phyloP scores from a whole-genome alignment of 2,888 invertebrate genomes.

The Cepaea hortensis region DNA sequence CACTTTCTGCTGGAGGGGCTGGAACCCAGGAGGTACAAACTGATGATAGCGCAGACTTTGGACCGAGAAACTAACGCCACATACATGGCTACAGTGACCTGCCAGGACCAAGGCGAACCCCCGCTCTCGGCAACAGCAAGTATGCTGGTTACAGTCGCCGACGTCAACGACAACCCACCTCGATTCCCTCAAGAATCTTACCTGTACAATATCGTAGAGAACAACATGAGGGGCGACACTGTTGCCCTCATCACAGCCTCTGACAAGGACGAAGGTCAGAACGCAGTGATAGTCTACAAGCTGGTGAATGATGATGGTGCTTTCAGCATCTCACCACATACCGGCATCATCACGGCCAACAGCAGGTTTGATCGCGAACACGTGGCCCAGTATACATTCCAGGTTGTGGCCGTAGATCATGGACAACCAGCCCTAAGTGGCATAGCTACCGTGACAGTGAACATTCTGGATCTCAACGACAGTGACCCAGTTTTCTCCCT shows the following conservation, averaged over 20 bases:
- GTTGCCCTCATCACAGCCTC: constrained; percentile 88
- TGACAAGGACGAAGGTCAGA: constrained; percentile 82
- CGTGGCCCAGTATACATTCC: constrained; percentile 87
- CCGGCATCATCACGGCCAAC: constrained; percentile 90
- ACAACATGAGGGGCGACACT: constrained; percentile 88
- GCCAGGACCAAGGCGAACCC: constrained; percentile 34
- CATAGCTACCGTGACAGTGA: constrained; percentile 82
- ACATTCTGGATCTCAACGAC: constrained; percentile 96
- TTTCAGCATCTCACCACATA: constrained; percentile 89
- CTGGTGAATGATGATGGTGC: constrained; percentile 74
- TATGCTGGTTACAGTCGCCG: constrained; percentile 80
- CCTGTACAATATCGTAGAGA: constrained; percentile 29
- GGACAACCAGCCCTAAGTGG: constrained; percentile 85
- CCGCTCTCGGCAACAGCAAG: constrained; percentile 78
- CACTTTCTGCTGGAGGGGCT: constrained; percentile 63
- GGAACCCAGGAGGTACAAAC: constrained; percentile 47
- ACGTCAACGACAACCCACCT: constrained; percentile 78
- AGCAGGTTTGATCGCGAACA: constrained; percentile 89
- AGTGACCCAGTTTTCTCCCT: constrained; percentile 87
- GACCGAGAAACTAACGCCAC: constrained; percentile 1
- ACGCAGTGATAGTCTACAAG: constrained; percentile 41
- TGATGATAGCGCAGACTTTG: constrained; percentile 21
- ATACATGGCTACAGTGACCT: constrained; percentile 1
- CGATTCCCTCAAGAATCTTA: constrained; percentile 81
- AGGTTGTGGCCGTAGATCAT: constrained; percentile 89